Conservation (phyloP, 2,888 invertebrate genomes). For the Gibbula magus region DNA sequence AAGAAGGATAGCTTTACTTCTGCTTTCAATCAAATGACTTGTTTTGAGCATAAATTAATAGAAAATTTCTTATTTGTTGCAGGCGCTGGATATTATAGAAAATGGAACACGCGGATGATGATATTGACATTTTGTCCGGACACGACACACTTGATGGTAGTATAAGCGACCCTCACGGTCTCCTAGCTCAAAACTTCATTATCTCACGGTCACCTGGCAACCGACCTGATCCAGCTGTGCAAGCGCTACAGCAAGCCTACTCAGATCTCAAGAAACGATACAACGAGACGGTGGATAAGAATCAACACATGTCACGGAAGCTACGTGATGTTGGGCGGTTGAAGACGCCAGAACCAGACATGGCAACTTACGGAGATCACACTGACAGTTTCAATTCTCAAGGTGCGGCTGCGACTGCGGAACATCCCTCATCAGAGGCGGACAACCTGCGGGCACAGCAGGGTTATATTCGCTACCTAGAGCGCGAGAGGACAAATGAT, state of each 20-base stretch:
- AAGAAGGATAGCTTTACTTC: too few relatives aligned
- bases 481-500: not conserved
- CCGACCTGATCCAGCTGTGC: conserved; percentile 40
- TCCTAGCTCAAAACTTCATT: not conserved
- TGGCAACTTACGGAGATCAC: not conserved
- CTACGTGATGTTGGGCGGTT: not conserved
- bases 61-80: too few relatives aligned
- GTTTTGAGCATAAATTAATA: too few relatives aligned
- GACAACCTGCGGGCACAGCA: not conserved
- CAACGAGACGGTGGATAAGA: conserved; percentile 37
- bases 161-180: not conserved
- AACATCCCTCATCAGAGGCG: not conserved
- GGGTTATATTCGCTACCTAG: not conserved
- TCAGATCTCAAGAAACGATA: conserved; percentile 52
- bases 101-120: not conserved
- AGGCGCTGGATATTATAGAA: not conserved
- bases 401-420: not conserved
- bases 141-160: not conserved
- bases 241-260: conserved; percentile 58
- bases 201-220: not conserved
- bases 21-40: too few relatives aligned
- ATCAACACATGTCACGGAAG: not conserved
- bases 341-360: not conserved
- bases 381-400: not conserved
- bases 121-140: not conserved